These are phyloP conservation scores for Meloidogyne exigua DNA, from an alignment of 1,140 invertebrate genomes.

Conservation along the genomic window DNA sequence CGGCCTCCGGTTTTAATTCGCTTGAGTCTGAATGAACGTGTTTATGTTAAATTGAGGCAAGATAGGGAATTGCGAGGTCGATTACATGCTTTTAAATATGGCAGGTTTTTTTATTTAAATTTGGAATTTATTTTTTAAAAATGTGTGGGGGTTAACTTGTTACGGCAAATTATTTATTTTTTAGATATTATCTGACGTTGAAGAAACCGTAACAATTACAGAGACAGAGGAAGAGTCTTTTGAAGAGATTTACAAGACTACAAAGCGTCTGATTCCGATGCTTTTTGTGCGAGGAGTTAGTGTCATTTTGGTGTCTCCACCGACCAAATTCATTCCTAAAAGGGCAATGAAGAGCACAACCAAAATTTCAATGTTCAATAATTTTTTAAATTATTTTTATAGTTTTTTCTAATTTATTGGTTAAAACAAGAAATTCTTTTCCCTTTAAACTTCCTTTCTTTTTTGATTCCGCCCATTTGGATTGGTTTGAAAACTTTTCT, in stretches of 20 bases:
- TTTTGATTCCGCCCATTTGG: no score
- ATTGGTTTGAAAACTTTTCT: no score
- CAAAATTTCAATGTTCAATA: neutral
- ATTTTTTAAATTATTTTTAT: neutral
- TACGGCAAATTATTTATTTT: no score
- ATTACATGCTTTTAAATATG: conserved; percentile 97
- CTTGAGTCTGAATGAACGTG: conserved; percentile 90
- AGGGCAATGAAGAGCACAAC: neutral
- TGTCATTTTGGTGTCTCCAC: conserved; percentile 94
- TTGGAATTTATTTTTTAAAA: conserved; percentile 8
- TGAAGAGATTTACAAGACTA: conserved; percentile 94
- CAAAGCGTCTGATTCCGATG: conserved; percentile 94
- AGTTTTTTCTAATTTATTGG: no score
- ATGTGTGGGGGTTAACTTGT: no score
- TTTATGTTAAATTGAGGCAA: conserved; percentile 98
- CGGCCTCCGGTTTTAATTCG: conserved; percentile 91
- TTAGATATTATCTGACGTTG: conserved; percentile 83
- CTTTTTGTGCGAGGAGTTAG: conserved; percentile 92
- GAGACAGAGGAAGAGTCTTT: conserved; percentile 99
- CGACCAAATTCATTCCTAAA: conserved; percentile 66
- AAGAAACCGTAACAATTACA: conserved; percentile 93
- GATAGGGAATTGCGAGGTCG: conserved; percentile 82
- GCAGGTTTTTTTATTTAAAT: conserved; percentile 59
- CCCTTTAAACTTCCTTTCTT: no score
- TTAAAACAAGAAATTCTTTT: no score